Evolutionary conservation across 1,140 invertebrate genomes (phyloP), one percentile per base, ranked within the genome.

Genomic region (Conus betulinus): DNA sequence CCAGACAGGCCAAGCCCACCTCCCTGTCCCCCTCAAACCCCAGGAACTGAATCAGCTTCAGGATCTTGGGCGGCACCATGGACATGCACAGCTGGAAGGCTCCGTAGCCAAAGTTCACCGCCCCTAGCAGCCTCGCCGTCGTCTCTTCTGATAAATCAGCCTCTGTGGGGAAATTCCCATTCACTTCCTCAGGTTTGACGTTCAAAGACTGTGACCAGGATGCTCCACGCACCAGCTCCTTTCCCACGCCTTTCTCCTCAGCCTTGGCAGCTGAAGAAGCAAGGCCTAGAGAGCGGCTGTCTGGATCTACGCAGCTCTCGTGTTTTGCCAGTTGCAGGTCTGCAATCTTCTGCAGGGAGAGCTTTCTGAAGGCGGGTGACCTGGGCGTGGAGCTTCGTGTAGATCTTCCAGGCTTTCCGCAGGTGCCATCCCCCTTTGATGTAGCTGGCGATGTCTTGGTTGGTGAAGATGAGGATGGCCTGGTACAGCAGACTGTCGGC

Each of bases 81-180:
- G 97, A 97, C 79, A 97, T 96, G 90, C 97, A 97, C 57, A 97
- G 93, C 92, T 97, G 97, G 91, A 97, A 97, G 63, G 97, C 95
- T 10, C 97, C 97, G 91, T 97, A 97, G 17, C 97, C 97, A 93
- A 97, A 97, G 92, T 97, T 97, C 7, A 97, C 97, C 0, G 97
- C 96, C 5, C 96, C 96, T 96, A 97, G 96, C 25, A 97, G 93
- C 20, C 97, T 94, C 5, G 95, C 93, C 3, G 97, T 95, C 85
- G 92, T 90, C 76, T 93, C 93, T 71, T 91, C 88, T 13, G 92
- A 90, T 60, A 93, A 87, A 88, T 93, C 93, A 13, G 90, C 91
- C 74, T 92, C 91, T 3, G 76, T 5, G 7, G 76, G 7, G 1
- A 78, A 25, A 39, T n/a, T 74, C 15, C 71, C 71, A n/a, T 74